These are phyloP conservation scores for Opisthograptis luteolata DNA, from an alignment of 2,888 invertebrate genomes.

Conservation along the genomic window DNA sequence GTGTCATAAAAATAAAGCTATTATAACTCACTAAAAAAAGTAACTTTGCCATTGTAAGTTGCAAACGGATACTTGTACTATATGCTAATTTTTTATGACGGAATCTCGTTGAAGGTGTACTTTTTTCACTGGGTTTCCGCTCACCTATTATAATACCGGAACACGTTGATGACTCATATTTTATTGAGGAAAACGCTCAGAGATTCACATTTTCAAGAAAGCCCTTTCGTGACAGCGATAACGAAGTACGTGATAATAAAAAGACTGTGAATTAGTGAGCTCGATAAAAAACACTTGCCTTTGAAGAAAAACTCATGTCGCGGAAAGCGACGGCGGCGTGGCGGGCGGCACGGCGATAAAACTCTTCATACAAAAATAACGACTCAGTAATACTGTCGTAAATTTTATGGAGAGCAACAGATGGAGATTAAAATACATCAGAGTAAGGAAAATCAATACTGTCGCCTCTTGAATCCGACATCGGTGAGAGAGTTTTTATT, in stretches of 20 bases:
- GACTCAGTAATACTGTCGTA: slow-evolving; percentile 79
- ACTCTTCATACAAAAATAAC: slow-evolving; percentile 81
- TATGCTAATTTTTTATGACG: no score
- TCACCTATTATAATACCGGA: slow-evolving; percentile 18
- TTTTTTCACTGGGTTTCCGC: slow-evolving; percentile 7
- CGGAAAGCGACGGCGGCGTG: slow-evolving; percentile 52
- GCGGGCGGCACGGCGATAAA: slow-evolving; percentile 61
- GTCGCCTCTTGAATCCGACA: slow-evolving; percentile 66
- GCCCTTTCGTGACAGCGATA: slow-evolving; percentile 23
- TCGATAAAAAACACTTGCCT: slow-evolving; percentile 56
- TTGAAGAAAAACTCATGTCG: slow-evolving; percentile 62
- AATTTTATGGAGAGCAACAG: slow-evolving; percentile 83
- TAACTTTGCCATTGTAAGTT: no score
- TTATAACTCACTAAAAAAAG: no score
- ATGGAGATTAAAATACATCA: slow-evolving; percentile 80
- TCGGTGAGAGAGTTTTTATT: slow-evolving; percentile 64
- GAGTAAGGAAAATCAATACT: slow-evolving; percentile 77
- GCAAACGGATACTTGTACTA: no score
- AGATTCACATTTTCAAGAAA: slow-evolving; percentile 17
- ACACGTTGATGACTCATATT: slow-evolving; percentile 17
- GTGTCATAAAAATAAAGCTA: no score
- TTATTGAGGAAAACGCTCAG: slow-evolving; percentile 21
- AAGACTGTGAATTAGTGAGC: slow-evolving; percentile 51
- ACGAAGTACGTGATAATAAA: slow-evolving; percentile 38
- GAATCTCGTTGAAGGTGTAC: not conserved